Evolutionary conservation across 2,113 vertebrate species (phyloP).

Genomic region (Fregetta grallaria): DNA sequence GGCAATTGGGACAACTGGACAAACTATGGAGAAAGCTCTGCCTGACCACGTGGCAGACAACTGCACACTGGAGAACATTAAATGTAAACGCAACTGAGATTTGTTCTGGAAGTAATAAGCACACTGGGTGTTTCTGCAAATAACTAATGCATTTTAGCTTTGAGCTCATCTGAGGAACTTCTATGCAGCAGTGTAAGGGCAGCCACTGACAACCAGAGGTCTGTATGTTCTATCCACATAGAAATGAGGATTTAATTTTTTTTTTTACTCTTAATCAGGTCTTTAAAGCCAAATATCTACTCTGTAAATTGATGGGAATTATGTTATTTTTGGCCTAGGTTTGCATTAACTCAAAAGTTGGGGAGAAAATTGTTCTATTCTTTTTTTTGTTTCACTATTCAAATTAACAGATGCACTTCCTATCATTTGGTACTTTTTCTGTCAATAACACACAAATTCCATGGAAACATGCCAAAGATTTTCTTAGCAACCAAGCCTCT

Average conservation of each 20-base stretch:
- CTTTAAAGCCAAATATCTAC: neutral
- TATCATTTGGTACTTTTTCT: slow-evolving; percentile 53
- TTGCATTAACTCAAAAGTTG: slow-evolving; percentile 37
- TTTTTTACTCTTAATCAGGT: neutral
- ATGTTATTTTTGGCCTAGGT: slow-evolving; percentile 35
- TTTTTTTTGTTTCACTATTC: slow-evolving; percentile 40
- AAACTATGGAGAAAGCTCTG: neutral
- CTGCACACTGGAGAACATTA: neutral
- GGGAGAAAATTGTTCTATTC: neutral
- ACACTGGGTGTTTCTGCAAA: neutral
- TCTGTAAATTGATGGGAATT: slow-evolving; percentile 1
- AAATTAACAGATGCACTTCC: slow-evolving; percentile 69
- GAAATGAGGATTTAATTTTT: neutral
- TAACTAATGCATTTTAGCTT: neutral
- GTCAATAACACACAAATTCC: slow-evolving; percentile 59
- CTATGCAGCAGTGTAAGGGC: neutral
- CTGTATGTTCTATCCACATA: neutral
- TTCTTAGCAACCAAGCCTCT: slow-evolving; percentile 78
- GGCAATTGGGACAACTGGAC: neutral
- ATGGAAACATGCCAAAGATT: slow-evolving; percentile 73
- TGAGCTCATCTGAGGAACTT: neutral
- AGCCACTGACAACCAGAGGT: neutral
- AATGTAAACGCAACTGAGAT: neutral
- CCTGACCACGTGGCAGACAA: neutral
- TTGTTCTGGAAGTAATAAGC: neutral